Evolutionary conservation across 1,140 invertebrate genomes (phyloP), one percentile per base, ranked within the genome.

Genomic region (Steinernema khuongi): DNA sequence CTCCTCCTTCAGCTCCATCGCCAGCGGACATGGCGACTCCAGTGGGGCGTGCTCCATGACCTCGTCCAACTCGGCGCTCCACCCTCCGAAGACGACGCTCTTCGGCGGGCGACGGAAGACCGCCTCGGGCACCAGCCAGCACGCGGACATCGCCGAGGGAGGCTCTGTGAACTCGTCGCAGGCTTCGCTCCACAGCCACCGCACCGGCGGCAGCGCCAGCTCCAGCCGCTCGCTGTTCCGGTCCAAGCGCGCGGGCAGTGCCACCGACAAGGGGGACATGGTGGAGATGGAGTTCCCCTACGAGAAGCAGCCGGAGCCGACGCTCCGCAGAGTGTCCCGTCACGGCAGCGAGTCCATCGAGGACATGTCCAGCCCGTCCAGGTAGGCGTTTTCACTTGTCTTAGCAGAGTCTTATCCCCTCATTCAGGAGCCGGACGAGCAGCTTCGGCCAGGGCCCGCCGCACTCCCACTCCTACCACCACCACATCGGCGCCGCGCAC

Each of bases 381-480:
- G 50, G 50, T 60, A 4, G 26, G 50, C 50, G 11, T 22, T 22
- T 60, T 60, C 11, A 14, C 19, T 60, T 4, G 11, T 22, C 4
- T 60, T 17, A 14, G n/a, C n/a, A n/a, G 2, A 22, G 19, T 60
- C 50, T 22, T 14, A 60, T 60, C 50, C 14, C 4, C 26, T 22
- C 14, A n/a, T 60, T 60, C 50, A 60, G 50, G 26, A 60, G 50
- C 50, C 50, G 50, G 4, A 14, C 19, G 50, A 60, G 50, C 50
- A 60, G 50, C 50, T 14, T 60, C 7, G 50, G 19, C 14, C 50
- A 60, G 26, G 11, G 19, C 36, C 7, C n/a, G 7, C 36, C 36
- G 7, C 36, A 41, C 36, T 41, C 36, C 14, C 50, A 14, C 50
- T 60, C 50, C 50, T 60, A 60, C 50, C 50, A 60, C 50, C 50